Percentiles rank a stretch among this genome's conserved stretches.
Evolutionary conservation across 1,140 invertebrate species (phyloP).

Genomic region (Agrypnia vestita): DNA sequence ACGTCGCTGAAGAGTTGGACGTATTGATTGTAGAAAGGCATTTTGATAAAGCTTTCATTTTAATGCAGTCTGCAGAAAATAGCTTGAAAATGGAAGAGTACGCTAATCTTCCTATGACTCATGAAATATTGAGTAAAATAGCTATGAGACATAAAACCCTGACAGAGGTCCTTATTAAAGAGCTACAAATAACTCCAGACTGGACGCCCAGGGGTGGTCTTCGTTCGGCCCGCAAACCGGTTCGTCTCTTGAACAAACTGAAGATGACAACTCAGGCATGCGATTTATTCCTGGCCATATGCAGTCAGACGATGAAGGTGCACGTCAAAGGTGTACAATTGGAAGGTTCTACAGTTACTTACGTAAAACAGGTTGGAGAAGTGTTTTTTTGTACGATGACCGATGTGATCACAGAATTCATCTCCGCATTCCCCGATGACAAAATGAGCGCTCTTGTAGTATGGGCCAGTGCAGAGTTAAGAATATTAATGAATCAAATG

Average conservation of each 20-base stretch:
- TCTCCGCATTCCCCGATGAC: slow-evolving; percentile 85
- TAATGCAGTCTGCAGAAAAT: slow-evolving; percentile 79
- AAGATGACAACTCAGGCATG: slow-evolving; percentile 87
- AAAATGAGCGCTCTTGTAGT: slow-evolving; percentile 89
- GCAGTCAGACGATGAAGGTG: slow-evolving; percentile 87
- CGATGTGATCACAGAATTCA: slow-evolving; percentile 91
- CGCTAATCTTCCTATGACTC: slow-evolving; percentile 66
- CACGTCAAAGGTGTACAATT: slow-evolving; percentile 89
- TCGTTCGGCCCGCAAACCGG: slow-evolving; percentile 87
- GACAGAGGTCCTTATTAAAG: slow-evolving; percentile 89
- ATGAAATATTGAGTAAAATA: slow-evolving; percentile 72
- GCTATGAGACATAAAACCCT: slow-evolving; percentile 85
- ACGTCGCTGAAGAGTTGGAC: slow-evolving; percentile 96
- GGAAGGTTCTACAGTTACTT: slow-evolving; percentile 89
- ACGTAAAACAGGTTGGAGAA: slow-evolving; percentile 87
- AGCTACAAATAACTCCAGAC: slow-evolving; percentile 89
- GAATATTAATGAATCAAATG: slow-evolving; percentile 86
- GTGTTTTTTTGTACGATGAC: slow-evolving; percentile 92
- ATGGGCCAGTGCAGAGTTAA: slow-evolving; percentile 92
- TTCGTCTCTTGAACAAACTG: slow-evolving; percentile 89
- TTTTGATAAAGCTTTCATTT: slow-evolving; percentile 93
- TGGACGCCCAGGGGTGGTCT: slow-evolving; percentile 95
- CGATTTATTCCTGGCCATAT: slow-evolving; percentile 89
- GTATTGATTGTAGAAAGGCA: slow-evolving; percentile 97
- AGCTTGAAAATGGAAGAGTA: slow-evolving; percentile 69